Base-by-base conservation (phyloP, 1,140 invertebrate genomes). In the Calosoma granatense region DNA sequence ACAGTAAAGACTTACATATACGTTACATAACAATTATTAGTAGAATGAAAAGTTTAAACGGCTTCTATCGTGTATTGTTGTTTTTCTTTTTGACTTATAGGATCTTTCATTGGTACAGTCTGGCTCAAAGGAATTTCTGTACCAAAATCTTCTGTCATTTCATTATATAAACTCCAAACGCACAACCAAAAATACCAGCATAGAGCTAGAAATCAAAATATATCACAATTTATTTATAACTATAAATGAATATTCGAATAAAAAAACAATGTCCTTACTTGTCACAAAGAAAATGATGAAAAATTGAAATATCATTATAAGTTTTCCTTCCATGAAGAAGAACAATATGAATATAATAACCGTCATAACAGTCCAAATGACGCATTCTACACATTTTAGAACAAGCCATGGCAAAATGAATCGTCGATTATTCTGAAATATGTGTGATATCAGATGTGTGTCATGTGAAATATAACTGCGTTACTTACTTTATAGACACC, bases 121-220 rank as follows among this genome's bases (percentile, higher is more conserved):
- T 36, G 26, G 6, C 6, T 36, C n/a, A 36, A 36, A 9, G 26
- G 26, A 6, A 36, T 36, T 9, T 36, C n/a, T 9, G 26, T n/a
- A 9, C 26, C n/a, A 36, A 36, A 9, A 9, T 36, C 26, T 36
- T 36, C 26, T n/a, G 26, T 36, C 26, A 36, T 36, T 9, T 36
- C 26, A 36, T 36, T 36, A 36, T 47, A 47, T 11, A 47, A 47
- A 47, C 41, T 47, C 41, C 41, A 47, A 47, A 47, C 41, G 41
- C 41, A 47, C 17, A 47, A 11, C 41, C 41, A 47, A 4, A 47
- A 47, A 17, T 47, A 47, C 41, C 41, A 47, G 17, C 6, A 47
- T 47, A 47, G 15, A 12, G 41, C 41, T 47, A 17, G 3, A 17
- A 47, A 36, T n/a, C n/a, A 6, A 30, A 30, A 30, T 30, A 30